A percentile compares a stretch with the other conserved stretches of the same genome.
phyloP scores from a whole-genome alignment of 1,140 invertebrate species.

The Orchestia grillus region DNA sequence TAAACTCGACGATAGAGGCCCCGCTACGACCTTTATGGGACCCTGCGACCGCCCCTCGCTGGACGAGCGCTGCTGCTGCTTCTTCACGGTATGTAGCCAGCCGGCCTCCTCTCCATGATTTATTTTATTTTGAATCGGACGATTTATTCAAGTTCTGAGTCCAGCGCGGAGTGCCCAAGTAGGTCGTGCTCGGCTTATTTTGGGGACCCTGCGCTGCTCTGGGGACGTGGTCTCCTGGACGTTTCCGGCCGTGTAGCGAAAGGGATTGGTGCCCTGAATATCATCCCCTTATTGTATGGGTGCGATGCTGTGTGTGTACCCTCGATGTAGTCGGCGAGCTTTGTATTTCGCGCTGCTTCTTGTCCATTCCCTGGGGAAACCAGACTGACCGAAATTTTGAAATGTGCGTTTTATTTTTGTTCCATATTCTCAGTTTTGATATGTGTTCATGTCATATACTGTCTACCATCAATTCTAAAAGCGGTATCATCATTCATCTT shows the following conservation, averaged over 20 bases:
- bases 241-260: too few species aligned
- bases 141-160: neutral
- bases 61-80: neutral
- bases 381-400: too few species aligned
- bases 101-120: neutral
- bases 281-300: too few species aligned
- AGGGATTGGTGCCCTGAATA: neutral
- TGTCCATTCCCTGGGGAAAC: neutral
- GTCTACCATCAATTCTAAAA: too few species aligned
- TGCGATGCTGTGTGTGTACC: too few species aligned
- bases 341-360: neutral
- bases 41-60: neutral
- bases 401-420: too few species aligned
- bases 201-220: neutral
- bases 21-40: neutral
- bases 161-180: neutral
- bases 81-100: neutral
- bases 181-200: neutral
- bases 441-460: too few species aligned
- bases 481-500: too few species aligned
- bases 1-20: neutral
- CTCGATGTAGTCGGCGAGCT: too few species aligned
- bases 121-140: neutral
- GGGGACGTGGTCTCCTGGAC: too few species aligned
- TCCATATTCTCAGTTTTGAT: too few species aligned